Percentiles rank a stretch among this genome's conserved stretches.
Evolutionary conservation across 2,888 invertebrate genomes (phyloP).

Genomic region (Phyllotreta striolata): DNA sequence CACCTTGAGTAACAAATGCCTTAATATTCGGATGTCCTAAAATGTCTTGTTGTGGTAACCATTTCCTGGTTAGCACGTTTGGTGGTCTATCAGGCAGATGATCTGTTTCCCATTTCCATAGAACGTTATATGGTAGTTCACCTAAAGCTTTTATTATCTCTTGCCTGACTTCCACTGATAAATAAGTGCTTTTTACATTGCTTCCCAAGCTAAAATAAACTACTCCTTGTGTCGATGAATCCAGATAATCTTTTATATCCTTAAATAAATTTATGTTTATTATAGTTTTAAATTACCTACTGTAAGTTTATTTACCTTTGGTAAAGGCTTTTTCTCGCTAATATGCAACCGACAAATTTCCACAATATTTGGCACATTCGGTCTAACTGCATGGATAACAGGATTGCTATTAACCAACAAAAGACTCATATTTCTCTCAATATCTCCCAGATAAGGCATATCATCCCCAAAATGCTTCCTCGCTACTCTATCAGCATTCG

Average conservation of each 20-base stretch:
- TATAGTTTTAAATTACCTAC: too few species aligned
- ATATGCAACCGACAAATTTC: constrained; percentile 41
- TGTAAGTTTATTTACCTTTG: constrained; percentile 27
- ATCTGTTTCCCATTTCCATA: constrained; percentile 62
- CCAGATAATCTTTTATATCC: constrained; percentile 57
- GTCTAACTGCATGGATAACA: constrained; percentile 35
- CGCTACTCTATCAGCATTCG: constrained; percentile 32
- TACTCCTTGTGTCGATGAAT: constrained; percentile 55
- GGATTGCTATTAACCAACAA: constrained; percentile 41
- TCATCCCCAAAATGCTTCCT: constrained; percentile 48
- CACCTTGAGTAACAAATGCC: constrained; percentile 51
- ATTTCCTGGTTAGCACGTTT: constrained; percentile 59
- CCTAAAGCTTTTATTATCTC: constrained; percentile 56
- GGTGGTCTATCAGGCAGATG: constrained; percentile 50
- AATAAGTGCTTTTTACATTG: constrained; percentile 55
- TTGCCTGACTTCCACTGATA: constrained; percentile 52
- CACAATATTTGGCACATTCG: constrained; percentile 40
- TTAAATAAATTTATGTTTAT: constrained; percentile 33
- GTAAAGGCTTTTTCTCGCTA: constrained; percentile 34
- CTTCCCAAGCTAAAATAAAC: constrained; percentile 61
- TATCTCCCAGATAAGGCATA: constrained; percentile 41
- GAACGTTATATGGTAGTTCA: constrained; percentile 57
- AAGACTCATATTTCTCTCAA: constrained; percentile 41
- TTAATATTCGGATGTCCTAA: constrained; percentile 55
- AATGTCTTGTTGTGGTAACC: constrained; percentile 63